These are phyloP conservation scores for Charina bottae DNA, from an alignment of 2,113 vertebrate genomes.

Conservation along the genomic window DNA sequence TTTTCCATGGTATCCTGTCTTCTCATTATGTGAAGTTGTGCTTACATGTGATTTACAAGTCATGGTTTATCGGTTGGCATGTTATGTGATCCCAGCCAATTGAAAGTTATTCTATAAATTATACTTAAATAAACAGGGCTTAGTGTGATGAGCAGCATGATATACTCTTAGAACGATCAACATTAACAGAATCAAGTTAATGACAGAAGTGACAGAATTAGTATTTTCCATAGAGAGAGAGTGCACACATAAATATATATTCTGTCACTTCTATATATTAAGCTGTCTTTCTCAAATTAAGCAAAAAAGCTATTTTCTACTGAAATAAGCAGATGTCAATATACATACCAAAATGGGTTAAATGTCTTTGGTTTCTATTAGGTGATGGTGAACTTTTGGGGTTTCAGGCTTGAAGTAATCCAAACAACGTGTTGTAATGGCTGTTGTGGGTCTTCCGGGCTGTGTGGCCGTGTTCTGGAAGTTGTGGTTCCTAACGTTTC, in stretches of 20 bases:
- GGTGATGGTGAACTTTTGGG: too few relatives aligned
- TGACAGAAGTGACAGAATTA: neutral
- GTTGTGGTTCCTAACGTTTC: too few relatives aligned
- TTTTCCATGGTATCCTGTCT: too few relatives aligned
- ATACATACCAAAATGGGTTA: neutral
- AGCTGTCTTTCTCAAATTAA: neutral
- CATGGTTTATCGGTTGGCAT: neutral
- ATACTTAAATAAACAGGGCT: neutral
- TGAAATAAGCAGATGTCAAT: neutral
- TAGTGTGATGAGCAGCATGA: neutral
- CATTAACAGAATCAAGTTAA: neutral
- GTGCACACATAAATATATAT: neutral
- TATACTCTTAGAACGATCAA: neutral
- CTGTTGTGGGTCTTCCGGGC: too few relatives aligned
- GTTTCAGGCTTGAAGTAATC: too few relatives aligned
- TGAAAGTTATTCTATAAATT: neutral
- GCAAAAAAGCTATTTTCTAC: neutral
- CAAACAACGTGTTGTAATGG: too few relatives aligned
- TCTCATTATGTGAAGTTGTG: too few relatives aligned
- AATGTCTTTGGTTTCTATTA: neutral
- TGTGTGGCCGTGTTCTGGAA: too few relatives aligned
- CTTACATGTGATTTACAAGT: neutral
- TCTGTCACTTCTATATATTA: neutral
- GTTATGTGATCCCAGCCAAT: neutral
- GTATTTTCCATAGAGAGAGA: neutral